Evolutionary conservation across 2,888 invertebrate genomes (phyloP), one percentile per base, ranked within the genome.

Genomic region (Lasioglossum figueresi): DNA sequence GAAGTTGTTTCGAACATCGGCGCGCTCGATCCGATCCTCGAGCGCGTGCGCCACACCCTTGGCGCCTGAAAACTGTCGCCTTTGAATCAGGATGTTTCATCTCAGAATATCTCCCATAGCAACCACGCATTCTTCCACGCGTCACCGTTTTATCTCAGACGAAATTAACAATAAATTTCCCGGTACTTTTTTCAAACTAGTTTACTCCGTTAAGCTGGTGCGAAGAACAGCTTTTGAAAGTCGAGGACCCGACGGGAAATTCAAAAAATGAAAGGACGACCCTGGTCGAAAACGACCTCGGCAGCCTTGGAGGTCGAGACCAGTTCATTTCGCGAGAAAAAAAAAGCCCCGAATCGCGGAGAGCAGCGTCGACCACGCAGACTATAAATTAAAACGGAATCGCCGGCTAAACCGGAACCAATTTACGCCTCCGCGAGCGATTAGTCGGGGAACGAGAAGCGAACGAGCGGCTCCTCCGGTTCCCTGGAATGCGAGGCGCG

Each of bases 401-500:
- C 40, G 6, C 63, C 19, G 72, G n/a, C 14, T 48, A 27, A 59
- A 34, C n/a, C 31, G 48, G n/a, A 31, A 80, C 72, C 68, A 70
- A 40, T 82, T 79, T 73, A 68, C 82, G 72, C 73, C 82, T 82
- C 56, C 23, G 68, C 52, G 56, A 59, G 52, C 76, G 79, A 84
- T 84, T 84, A 79, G 52, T 34, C 48, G 72, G 4, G 10, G 73
- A 68, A 86, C 70, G 71, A 79, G 76, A 84, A 45, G 70, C 76
- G 43, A 70, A 81, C 73, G 59, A 79, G 43, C 23, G 77, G 70
- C 66, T 66, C 66, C 73, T 23, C 72, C 82, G 72, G 70, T 75
- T 83, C 43, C 27, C 40, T 45, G 77, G 86, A 87, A 83, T 80
- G 79, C 66, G 70, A 85, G 59, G 77, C 76, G 81, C 74, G 80